phyloP scores from a whole-genome alignment of 2,797 vertebrate genomes.

The Helicolenus hilgendorfi region DNA sequence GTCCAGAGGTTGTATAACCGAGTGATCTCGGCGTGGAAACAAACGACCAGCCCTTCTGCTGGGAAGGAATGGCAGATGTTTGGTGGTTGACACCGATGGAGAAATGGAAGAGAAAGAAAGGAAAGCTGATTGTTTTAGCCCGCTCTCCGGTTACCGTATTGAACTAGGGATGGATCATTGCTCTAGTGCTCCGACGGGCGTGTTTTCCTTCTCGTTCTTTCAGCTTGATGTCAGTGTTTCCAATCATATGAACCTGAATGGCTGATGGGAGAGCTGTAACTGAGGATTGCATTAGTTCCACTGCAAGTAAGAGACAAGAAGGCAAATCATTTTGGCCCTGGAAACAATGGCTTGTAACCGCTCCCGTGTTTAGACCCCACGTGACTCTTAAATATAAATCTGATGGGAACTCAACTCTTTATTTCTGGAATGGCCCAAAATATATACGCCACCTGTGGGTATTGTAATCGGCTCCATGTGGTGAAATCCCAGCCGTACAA shows the following conservation, averaged over 20 bases:
- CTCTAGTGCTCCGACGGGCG: slow-evolving; percentile 36
- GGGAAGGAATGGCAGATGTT: slow-evolving; percentile 68
- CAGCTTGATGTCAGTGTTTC: slow-evolving; percentile 79
- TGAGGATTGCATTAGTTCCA: slow-evolving; percentile 41
- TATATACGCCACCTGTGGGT: slow-evolving; percentile 31
- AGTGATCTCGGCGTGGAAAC: slow-evolving; percentile 55
- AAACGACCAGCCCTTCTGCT: slow-evolving; percentile 57
- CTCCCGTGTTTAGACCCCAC: slow-evolving; percentile 23
- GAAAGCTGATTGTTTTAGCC: slow-evolving; percentile 72
- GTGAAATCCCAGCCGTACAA: slow-evolving; percentile 17
- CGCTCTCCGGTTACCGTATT: slow-evolving; percentile 71
- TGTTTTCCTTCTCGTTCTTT: slow-evolving; percentile 60
- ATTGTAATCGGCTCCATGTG: slow-evolving; percentile 40
- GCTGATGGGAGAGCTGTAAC: slow-evolving; percentile 54
- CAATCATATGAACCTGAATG: slow-evolving; percentile 60
- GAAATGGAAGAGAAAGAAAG: slow-evolving; percentile 39
- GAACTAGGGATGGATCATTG: slow-evolving; percentile 67
- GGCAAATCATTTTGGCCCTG: slow-evolving; percentile 46
- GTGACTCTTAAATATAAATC: slow-evolving; percentile 36
- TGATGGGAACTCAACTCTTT: slow-evolving; percentile 41
- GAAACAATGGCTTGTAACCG: slow-evolving; percentile 48
- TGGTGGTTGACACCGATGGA: slow-evolving; percentile 30
- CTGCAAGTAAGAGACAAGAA: slow-evolving; percentile 12
- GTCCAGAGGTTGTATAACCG: slow-evolving; percentile 55
- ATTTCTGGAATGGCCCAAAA: slow-evolving; percentile 41